Base-by-base conservation (phyloP, 2,888 invertebrate genomes). In the Cheilosia scutellata region DNA sequence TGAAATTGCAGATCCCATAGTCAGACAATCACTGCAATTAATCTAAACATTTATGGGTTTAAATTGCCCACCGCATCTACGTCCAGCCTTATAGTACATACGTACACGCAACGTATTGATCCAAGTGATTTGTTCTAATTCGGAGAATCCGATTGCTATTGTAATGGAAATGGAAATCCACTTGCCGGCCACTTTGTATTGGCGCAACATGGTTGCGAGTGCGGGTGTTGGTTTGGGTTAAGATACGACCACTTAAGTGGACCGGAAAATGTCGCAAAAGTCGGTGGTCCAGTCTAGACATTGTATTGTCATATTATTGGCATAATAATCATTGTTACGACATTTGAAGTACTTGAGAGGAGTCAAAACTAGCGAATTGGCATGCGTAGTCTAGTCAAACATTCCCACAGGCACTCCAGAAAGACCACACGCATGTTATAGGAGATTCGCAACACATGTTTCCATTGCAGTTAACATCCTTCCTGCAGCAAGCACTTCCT, bases 1-100 rank as follows among this genome's bases (percentile, higher is more conserved):
- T 37, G 57, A 68, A 82, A 86, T 62, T 76, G 84, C 80, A 84
- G 65, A 83, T 74, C 62, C 51, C 49, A 55, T 31, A 27, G 27
- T 71, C 65, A 31, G 11, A 62, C 82, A 82, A 86, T 86, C 86
- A 72, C 66, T 71, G 76, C 86, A 82, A 86, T 86, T 86, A 82
- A 86, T 86, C 82, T 86, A 72, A 86, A 82, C 86, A 86, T 82
- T 86, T 86, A 86, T 82, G 86, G 86, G 55, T 82, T 86, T 86
- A 77, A 84, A 80, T 84, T 75, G 80, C n/a, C 75, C 66, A 65
- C 75, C 66, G 42, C 74, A 55, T 57, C 62, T 63, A 51, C 44
- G 53, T 62, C 25, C 29, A 44, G 44, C 6, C n/a, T 16, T n/a
- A 6, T 51, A 51, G 25, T 57, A 47, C 27, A 53, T 63, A 47